Percentiles rank a stretch among this genome's conserved stretches.
These are phyloP conservation scores for Ammodytes marinus DNA, from an alignment of 2,113 vertebrate species.

Conservation along the genomic window DNA sequence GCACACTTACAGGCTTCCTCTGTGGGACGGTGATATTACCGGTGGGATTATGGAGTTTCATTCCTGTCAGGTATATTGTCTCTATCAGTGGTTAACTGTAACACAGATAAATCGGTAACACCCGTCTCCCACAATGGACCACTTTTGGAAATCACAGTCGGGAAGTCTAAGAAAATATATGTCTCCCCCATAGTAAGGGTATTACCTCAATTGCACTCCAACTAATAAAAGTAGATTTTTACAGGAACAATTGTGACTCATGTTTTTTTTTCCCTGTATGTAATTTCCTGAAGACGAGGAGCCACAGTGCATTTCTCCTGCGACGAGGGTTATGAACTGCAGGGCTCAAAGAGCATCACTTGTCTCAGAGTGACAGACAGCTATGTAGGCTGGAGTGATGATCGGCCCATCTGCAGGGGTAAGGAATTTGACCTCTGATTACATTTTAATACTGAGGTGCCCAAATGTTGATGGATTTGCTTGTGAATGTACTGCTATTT, in stretches of 20 bases:
- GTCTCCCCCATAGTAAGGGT: background rate
- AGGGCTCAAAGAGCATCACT: constrained; percentile 98
- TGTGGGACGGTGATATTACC: constrained; percentile 41
- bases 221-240: background rate
- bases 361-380: constrained; percentile 97
- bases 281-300: constrained; percentile 87
- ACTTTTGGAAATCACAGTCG: constrained; percentile 44
- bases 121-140: constrained; percentile 54
- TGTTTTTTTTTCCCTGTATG: background rate
- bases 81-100: constrained; percentile 68
- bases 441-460: constrained; percentile 1
- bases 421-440: constrained; percentile 58
- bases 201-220: constrained; percentile 3
- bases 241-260: constrained; percentile 1
- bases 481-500: constrained; percentile 27
- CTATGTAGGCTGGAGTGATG: constrained; percentile 98
- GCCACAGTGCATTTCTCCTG: constrained; percentile 98
- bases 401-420: constrained; percentile 97
- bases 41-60: constrained; percentile 38
- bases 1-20: constrained; percentile 51
- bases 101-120: constrained; percentile 75
- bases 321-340: constrained; percentile 96
- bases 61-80: constrained; percentile 48
- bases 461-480: background rate
- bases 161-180: constrained; percentile 56